A percentile compares a stretch with the other conserved stretches of the same genome.
phyloP scores from a whole-genome alignment of 1,140 invertebrate genomes.

The Drosophila auraria region DNA sequence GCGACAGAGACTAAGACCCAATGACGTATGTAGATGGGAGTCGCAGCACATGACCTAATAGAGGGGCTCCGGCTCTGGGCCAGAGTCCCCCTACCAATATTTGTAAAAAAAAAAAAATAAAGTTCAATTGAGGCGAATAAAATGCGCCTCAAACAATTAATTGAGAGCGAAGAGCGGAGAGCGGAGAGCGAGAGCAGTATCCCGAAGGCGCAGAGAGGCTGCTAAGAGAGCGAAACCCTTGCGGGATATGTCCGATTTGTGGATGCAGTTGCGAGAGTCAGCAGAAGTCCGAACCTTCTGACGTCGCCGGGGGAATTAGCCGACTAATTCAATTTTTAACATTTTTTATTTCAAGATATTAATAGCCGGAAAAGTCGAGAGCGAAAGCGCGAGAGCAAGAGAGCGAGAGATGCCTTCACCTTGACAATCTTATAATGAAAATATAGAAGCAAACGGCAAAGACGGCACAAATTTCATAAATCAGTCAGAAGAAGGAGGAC shows the following conservation, averaged over 20 bases:
- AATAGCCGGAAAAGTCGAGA: constrained; percentile 18
- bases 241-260: neutral
- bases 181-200: constrained; percentile 5
- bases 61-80: constrained; percentile 10
- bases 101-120: neutral
- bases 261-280: constrained; percentile 9
- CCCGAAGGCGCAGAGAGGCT: neutral
- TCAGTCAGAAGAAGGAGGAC: constrained; percentile 52
- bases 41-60: constrained; percentile 15
- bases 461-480: constrained; percentile 54
- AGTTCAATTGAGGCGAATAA: constrained; percentile 56
- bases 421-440: constrained; percentile 54
- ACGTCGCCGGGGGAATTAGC: constrained; percentile 26
- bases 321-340: constrained; percentile 44
- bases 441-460: constrained; percentile 33
- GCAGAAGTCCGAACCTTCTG: constrained; percentile 26
- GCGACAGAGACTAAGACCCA: neutral
- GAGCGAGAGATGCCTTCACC: constrained; percentile 41
- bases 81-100: constrained; percentile 3
- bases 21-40: constrained; percentile 36
- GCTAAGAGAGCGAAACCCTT: neutral
- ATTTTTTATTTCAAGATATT: constrained; percentile 38
- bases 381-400: neutral
- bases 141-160: constrained; percentile 52
- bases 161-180: constrained; percentile 15